Conservation (phyloP, 2,113 vertebrate genomes). For the Scartelaos histophorus region DNA sequence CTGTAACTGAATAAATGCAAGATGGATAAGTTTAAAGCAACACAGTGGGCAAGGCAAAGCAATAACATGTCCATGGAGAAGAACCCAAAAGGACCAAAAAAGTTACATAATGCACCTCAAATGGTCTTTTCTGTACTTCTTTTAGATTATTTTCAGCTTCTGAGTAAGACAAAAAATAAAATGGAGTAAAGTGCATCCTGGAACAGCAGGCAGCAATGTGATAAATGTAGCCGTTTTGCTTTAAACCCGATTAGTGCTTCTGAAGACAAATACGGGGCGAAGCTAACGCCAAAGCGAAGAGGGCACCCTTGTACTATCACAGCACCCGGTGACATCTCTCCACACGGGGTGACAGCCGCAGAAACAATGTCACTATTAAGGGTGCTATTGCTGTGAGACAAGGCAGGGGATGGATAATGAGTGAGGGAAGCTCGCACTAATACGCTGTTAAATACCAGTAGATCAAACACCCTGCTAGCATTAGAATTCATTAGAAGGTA, state of each 20-base stretch:
- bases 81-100: neutral
- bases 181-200: slow-evolving; percentile 5
- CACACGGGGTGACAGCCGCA: slow-evolving; percentile 36
- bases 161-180: neutral
- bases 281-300: neutral
- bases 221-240: slow-evolving; percentile 32
- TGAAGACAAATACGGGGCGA: slow-evolving; percentile 28
- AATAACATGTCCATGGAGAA: too few species aligned
- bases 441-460: neutral
- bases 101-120: neutral
- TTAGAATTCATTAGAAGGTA: too few species aligned
- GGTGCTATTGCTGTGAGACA: slow-evolving; percentile 46
- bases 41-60: too few species aligned
- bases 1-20: too few species aligned
- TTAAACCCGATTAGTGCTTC: slow-evolving; percentile 31
- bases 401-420: slow-evolving; percentile 34
- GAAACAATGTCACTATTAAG: slow-evolving; percentile 56
- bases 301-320: neutral
- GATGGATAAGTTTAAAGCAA: too few species aligned
- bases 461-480: too few species aligned
- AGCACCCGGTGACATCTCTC: slow-evolving; percentile 31
- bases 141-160: neutral
- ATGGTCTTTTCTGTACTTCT: neutral
- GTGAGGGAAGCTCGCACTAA: neutral
- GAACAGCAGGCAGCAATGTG: slow-evolving; percentile 25